Conservation (phyloP, 2,888 invertebrate genomes). For the Stenodema calcarata region DNA sequence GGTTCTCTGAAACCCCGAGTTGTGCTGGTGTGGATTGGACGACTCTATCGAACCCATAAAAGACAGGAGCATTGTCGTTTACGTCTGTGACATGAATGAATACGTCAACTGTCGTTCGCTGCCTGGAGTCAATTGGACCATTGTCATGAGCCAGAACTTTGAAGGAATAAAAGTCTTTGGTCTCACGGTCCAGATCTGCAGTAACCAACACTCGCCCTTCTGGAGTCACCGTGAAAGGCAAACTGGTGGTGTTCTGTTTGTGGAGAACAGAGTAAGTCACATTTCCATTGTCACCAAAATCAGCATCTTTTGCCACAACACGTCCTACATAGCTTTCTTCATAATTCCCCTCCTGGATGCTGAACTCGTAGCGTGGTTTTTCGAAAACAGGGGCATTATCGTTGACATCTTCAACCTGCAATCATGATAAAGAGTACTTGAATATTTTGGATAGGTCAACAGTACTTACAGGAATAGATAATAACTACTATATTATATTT, state of each 20-base stretch:
- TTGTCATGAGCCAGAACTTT: slow-evolving; percentile 78
- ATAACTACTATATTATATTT: too few species aligned
- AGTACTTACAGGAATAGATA: too few species aligned
- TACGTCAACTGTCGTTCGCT: slow-evolving; percentile 77
- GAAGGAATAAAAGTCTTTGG: slow-evolving; percentile 72
- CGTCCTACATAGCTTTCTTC: slow-evolving; percentile 74
- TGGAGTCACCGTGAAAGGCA: slow-evolving; percentile 76
- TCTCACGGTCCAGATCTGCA: slow-evolving; percentile 80
- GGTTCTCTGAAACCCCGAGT: background rate
- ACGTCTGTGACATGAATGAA: slow-evolving; percentile 82
- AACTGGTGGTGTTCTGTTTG: slow-evolving; percentile 60
- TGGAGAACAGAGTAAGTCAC: slow-evolving; percentile 70
- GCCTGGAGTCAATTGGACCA: slow-evolving; percentile 67
- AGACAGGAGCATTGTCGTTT: slow-evolving; percentile 83
- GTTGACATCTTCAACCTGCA: slow-evolving; percentile 75
- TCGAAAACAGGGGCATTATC: slow-evolving; percentile 84
- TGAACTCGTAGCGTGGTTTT: slow-evolving; percentile 82
- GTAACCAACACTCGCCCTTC: slow-evolving; percentile 73
- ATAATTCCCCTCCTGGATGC: slow-evolving; percentile 80
- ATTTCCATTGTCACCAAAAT: slow-evolving; percentile 81
- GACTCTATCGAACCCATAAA: slow-evolving; percentile 74
- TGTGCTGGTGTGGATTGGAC: slow-evolving; percentile 51
- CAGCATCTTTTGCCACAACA: slow-evolving; percentile 79
- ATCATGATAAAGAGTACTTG: background rate
- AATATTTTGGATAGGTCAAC: too few species aligned